Evolutionary conservation across 1,140 invertebrate species (phyloP).

Genomic region (Leucophenga varia): DNA sequence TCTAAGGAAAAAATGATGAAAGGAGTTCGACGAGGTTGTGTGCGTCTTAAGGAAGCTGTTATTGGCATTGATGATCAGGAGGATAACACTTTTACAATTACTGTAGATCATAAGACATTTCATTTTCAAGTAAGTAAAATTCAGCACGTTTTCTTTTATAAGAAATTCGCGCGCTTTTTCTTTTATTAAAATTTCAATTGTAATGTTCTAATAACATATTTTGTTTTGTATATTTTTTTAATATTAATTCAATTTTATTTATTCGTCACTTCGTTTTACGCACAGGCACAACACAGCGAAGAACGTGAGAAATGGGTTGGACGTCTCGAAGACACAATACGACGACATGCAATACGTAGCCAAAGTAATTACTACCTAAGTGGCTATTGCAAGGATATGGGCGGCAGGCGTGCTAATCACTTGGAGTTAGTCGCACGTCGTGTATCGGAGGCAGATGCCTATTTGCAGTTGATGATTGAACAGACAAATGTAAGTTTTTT

Average conservation of each 20-base stretch:
- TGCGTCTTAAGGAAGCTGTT: conserved; percentile 88
- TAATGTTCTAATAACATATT: background rate
- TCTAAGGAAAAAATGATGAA: conserved; percentile 99
- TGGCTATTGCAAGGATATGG: conserved; percentile 45
- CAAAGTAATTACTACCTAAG: conserved; percentile 35
- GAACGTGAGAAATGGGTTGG: conserved; percentile 96
- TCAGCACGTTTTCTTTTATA: conserved; percentile 18
- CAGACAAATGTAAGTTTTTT: conserved; percentile 72
- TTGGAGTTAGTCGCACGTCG: conserved; percentile 77
- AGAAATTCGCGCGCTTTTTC: conserved; percentile 12
- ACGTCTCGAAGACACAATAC: conserved; percentile 91
- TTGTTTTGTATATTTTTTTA: conserved; percentile 15
- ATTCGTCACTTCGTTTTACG: conserved; percentile 6
- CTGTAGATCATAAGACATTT: conserved; percentile 98
- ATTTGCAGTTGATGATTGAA: conserved; percentile 94
- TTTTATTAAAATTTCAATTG: conserved; percentile 6
- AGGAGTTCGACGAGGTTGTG: conserved; percentile 93
- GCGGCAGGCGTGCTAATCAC: conserved; percentile 51
- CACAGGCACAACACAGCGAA: conserved; percentile 84
- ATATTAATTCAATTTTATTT: conserved; percentile 1
- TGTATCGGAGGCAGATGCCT: conserved; percentile 92
- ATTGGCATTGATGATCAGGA: conserved; percentile 99
- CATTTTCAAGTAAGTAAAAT: conserved; percentile 77
- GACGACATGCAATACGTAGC: conserved; percentile 71
- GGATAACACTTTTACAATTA: conserved; percentile 98